Conservation (phyloP, 2,888 invertebrate genomes). For the Dendrolimus houi region DNA sequence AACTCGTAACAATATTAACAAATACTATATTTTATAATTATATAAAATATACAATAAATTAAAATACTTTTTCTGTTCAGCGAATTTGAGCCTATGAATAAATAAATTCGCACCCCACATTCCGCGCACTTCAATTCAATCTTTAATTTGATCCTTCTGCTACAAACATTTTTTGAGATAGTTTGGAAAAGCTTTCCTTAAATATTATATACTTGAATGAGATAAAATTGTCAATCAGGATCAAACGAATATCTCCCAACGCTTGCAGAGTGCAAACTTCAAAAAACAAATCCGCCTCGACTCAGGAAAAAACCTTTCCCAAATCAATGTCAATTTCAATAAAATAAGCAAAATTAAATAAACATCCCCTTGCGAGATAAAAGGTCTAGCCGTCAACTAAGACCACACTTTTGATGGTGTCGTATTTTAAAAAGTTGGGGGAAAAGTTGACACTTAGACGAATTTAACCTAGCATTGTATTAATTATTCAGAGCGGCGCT, state of each 20-base stretch:
- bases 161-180: too few relatives aligned
- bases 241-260: constrained; percentile 43
- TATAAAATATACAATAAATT: too few relatives aligned
- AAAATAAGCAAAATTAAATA: constrained; percentile 72
- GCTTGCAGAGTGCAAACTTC: constrained; percentile 25
- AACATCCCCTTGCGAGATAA: constrained; percentile 63
- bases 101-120: too few relatives aligned
- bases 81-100: too few relatives aligned
- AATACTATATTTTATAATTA: too few relatives aligned
- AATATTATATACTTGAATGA: constrained; percentile 51
- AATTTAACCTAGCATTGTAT: constrained; percentile 75
- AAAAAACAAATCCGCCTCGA: constrained; percentile 35
- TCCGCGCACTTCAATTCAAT: too few relatives aligned
- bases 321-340: constrained; percentile 71
- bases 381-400: constrained; percentile 63
- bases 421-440: constrained; percentile 68
- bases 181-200: neutral
- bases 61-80: too few relatives aligned
- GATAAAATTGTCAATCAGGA: constrained; percentile 67
- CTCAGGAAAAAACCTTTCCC: constrained; percentile 44
- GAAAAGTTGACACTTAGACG: constrained; percentile 71
- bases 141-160: too few relatives aligned
- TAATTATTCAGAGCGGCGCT: constrained; percentile 72
- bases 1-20: too few relatives aligned
- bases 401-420: constrained; percentile 71